Evolutionary conservation across 2,888 invertebrate genomes (phyloP).

Genomic region (Sesia apiformis): DNA sequence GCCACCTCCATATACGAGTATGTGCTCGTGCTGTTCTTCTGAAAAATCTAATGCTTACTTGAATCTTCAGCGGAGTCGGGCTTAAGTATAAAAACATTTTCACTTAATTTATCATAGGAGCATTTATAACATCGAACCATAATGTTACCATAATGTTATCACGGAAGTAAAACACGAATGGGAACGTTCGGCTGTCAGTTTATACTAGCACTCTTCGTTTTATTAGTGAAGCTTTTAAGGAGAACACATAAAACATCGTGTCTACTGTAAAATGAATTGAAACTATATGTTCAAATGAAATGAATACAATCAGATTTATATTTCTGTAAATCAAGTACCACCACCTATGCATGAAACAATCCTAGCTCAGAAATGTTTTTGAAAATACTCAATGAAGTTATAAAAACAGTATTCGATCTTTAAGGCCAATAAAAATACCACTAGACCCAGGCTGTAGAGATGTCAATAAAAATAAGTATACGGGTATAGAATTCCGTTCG

Average conservation of each 20-base stretch:
- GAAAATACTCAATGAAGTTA: background rate
- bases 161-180: background rate
- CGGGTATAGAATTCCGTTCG: background rate
- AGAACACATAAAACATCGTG: background rate
- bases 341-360: too few species aligned
- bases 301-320: too few species aligned
- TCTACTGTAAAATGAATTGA: background rate
- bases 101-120: too few species aligned
- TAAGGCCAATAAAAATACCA: background rate
- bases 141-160: background rate
- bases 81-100: too few species aligned
- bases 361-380: too few species aligned
- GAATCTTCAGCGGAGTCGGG: too few species aligned
- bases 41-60: too few species aligned
- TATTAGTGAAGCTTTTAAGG: background rate
- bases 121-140: too few species aligned
- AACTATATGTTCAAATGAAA: too few species aligned
- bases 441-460: background rate
- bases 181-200: background rate
- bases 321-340: too few species aligned
- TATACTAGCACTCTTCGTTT: background rate
- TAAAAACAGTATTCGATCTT: background rate
- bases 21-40: too few species aligned
- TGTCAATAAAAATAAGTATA: background rate
- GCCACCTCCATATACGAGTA: too few species aligned